A percentile compares a stretch with the other conserved stretches of the same genome.
These are phyloP conservation scores for Sinonovacula constricta DNA, from an alignment of 1,140 invertebrate genomes.

Conservation along the genomic window DNA sequence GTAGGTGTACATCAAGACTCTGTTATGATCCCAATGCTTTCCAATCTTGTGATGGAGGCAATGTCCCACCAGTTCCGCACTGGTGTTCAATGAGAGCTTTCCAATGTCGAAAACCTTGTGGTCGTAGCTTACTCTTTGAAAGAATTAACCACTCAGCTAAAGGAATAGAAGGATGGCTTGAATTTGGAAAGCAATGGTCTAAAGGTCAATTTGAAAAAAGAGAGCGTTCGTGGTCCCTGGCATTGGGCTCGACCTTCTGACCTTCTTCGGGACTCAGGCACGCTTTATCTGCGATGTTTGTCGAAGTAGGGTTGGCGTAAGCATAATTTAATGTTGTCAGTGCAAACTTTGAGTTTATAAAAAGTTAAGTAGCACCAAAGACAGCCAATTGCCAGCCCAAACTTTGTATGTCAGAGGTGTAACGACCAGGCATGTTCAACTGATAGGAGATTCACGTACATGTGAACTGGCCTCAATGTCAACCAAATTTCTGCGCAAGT, in stretches of 20 bases:
- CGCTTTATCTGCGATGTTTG: too few relatives aligned
- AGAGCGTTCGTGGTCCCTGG: slow-evolving; percentile 9
- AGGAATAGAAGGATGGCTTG: slow-evolving; percentile 13
- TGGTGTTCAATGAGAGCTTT: slow-evolving; percentile 7
- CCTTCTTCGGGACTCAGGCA: neutral
- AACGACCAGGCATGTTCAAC: neutral
- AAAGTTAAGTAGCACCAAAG: neutral
- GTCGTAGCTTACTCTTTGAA: slow-evolving; percentile 11
- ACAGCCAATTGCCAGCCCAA: too few relatives aligned
- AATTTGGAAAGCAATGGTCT: slow-evolving; percentile 28
- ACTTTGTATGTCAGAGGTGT: too few relatives aligned
- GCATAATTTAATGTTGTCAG: too few relatives aligned
- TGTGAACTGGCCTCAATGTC: too few relatives aligned
- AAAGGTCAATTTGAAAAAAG: slow-evolving; percentile 20
- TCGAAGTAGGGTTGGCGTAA: too few relatives aligned
- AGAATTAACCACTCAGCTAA: neutral
- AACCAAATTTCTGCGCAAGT: too few relatives aligned
- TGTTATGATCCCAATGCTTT: slow-evolving; percentile 13
- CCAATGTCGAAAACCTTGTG: slow-evolving; percentile 13
- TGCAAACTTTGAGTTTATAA: neutral
- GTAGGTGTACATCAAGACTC: slow-evolving; percentile 28
- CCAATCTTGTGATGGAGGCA: slow-evolving; percentile 18
- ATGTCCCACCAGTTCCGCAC: too few relatives aligned
- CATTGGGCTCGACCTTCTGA: slow-evolving; percentile 7
- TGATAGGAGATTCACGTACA: slow-evolving; percentile 19